Evolutionary conservation across 2,113 vertebrate genomes (phyloP).

Genomic region (Ciconia stormi): DNA sequence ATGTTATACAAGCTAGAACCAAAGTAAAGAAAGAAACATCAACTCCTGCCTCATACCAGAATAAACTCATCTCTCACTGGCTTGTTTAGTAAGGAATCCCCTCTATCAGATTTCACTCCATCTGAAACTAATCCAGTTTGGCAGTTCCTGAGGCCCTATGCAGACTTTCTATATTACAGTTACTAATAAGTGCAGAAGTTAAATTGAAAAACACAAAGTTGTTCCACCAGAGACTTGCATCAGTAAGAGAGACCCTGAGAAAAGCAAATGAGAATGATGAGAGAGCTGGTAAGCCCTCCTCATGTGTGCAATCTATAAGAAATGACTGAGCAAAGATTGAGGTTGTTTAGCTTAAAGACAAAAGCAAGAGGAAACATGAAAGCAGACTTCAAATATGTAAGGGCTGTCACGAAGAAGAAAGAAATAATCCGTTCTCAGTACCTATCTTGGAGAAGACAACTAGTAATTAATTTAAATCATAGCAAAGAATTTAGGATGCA

Average conservation of each 20-base stretch:
- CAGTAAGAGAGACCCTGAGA: neutral
- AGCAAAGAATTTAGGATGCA: neutral
- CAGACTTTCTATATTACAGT: neutral
- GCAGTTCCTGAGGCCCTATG: neutral
- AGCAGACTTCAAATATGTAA: neutral
- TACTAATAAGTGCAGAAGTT: neutral
- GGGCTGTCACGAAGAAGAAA: neutral
- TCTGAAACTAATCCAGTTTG: neutral
- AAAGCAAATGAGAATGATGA: neutral
- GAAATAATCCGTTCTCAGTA: neutral
- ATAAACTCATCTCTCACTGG: neutral
- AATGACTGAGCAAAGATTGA: neutral
- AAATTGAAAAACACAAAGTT: neutral
- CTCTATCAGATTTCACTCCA: neutral
- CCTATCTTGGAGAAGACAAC: neutral
- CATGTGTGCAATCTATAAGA: neutral
- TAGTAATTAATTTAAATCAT: neutral
- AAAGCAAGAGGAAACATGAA: constrained; percentile 31
- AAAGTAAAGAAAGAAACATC: neutral
- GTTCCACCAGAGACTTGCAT: neutral
- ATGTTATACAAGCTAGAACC: neutral
- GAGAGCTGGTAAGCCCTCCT: neutral
- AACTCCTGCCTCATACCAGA: neutral
- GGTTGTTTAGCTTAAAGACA: constrained; percentile 10
- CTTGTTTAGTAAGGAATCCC: neutral